Evolutionary conservation across 1,140 invertebrate genomes (phyloP).

Genomic region (Lysiphlebus fabarum): DNA sequence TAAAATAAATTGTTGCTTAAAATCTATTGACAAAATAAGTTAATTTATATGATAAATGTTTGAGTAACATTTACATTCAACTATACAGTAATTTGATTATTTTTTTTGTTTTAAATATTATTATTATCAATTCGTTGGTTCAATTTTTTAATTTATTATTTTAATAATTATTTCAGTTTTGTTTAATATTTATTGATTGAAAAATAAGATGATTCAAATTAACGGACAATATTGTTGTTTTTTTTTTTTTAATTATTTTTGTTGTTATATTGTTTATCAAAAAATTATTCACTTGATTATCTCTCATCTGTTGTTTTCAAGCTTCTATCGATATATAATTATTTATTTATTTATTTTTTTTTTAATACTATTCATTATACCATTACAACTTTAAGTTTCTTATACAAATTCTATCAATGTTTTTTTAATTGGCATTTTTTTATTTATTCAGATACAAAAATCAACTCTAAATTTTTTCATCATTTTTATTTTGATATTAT

Average conservation of each 20-base stretch:
- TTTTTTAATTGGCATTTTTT: background rate
- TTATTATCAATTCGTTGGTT: conserved; percentile 12
- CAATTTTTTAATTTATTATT: conserved; percentile 12
- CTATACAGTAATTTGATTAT: background rate
- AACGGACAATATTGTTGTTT: conserved; percentile 12
- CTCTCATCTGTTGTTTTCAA: too few species aligned
- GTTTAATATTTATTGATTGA: too few species aligned
- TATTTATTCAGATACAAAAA: conserved; percentile 32
- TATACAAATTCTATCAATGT: too few species aligned
- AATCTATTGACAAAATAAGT: conserved; percentile 28
- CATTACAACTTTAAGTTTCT: too few species aligned
- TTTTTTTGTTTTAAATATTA: conserved; percentile 1
- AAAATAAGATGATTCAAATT: too few species aligned
- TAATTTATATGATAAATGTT: conserved; percentile 33
- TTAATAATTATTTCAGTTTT: background rate
- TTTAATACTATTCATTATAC: conserved; percentile 22
- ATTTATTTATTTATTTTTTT: conserved; percentile 21
- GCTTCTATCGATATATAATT: too few species aligned
- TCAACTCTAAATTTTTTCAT: conserved; percentile 28
- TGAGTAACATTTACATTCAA: conserved; percentile 12
- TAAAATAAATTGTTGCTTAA: conserved; percentile 43
- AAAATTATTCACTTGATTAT: too few species aligned
- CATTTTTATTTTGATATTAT: conserved; percentile 16
- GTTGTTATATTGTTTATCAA: conserved; percentile 10
- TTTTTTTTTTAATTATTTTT: conserved; percentile 21